Base-by-base conservation (phyloP, 2,888 invertebrate species). In the Oxyteleia sp. region DNA sequence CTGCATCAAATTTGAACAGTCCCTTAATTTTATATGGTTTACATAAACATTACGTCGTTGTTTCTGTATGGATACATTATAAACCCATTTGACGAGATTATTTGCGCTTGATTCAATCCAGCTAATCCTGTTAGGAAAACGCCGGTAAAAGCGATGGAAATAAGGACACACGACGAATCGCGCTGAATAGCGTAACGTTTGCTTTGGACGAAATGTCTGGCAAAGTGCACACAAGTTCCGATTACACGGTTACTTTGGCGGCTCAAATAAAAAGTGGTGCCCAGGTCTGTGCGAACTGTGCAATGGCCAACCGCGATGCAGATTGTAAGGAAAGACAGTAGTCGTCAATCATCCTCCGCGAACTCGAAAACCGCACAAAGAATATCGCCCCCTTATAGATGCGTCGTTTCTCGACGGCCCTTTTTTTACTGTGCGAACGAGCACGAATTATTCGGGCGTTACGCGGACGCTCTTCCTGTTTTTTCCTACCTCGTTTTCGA, bases 231-330 rank as follows among this genome's bases (percentile, higher is more conserved):
- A 63, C 55, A 79, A 84, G 85, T 88, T 69, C 82, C 88, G 88
- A 92, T 92, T 92, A 90, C 90, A 92, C 90, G 91, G 88, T 91
- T 92, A 90, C 91, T 92, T 92, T 91, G 88, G 86, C 85, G 82
- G 79, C 85, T 84, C 89, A 86, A 90, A 90, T 91, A 86, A 86
- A 85, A 86, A 85, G 76, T 79, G 79, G 66, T 61, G 74, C 78
- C 57, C 53, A 7, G 66, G 66, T n/a, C 59, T 49, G n/a, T 13
- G 29, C 20, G 63, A 63, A 20, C 66, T 75, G 71, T 61, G 79
- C 82, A 74, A 76, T 76, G 64, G 72, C 78, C 80, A 83, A 83
- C 78, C 81, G 75, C 80, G 75, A 86, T 74, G 84, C 76, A 86
- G 83, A 81, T 78, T 71, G 72, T 75, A 84, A 86, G 80, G 75